These are phyloP conservation scores for Unio delphinus DNA, from an alignment of 2,888 invertebrate species.

Conservation along the genomic window DNA sequence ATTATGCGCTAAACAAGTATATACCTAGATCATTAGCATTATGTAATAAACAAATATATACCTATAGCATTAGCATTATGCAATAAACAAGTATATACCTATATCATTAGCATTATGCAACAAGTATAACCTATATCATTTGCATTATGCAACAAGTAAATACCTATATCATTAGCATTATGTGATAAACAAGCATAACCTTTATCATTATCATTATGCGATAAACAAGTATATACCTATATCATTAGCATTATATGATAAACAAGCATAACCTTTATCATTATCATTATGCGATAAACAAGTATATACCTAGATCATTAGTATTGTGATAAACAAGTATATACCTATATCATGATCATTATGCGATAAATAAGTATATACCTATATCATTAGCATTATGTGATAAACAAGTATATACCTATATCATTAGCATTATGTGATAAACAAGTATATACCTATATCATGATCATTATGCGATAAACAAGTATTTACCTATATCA, in stretches of 20 bases:
- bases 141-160: not conserved
- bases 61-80: too few relatives aligned
- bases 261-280: not conserved
- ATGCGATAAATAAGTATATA: not conserved
- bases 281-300: too few relatives aligned
- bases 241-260: not conserved
- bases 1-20: not conserved
- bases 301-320: not conserved
- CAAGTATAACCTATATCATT: not conserved
- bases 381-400: not conserved
- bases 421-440: not conserved
- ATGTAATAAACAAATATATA: too few relatives aligned
- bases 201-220: not conserved
- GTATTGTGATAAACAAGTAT: not conserved
- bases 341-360: not conserved
- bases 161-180: not conserved
- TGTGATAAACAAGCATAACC: not conserved
- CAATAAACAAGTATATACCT: too few relatives aligned
- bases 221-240: not conserved
- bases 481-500: not conserved
- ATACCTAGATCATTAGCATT: too few relatives aligned
- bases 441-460: not conserved
- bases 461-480: not conserved
- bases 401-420: slow-evolving; percentile 2
- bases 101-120: not conserved